Conservation (phyloP, 2,797 vertebrate genomes). For the Melanotaenia maccullochi region DNA sequence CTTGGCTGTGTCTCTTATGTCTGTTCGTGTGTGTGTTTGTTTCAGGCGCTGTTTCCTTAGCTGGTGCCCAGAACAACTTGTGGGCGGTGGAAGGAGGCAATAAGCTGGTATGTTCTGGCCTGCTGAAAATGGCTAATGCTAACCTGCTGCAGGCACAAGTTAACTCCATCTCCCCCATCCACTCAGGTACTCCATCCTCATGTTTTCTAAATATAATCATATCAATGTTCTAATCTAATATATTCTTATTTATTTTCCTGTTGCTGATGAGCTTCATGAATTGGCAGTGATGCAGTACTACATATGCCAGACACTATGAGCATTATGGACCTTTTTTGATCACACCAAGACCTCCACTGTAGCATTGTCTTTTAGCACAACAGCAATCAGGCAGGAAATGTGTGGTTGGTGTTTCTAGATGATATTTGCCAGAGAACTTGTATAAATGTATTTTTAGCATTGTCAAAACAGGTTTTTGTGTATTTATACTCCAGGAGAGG, state of each 20-base stretch:
- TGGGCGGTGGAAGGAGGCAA: constrained; percentile 99
- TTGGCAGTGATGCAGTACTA: neutral
- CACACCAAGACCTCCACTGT: no score
- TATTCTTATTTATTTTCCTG: neutral
- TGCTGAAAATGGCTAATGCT: constrained; percentile 92
- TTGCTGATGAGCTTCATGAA: neutral
- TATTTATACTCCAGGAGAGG: constrained; percentile 81
- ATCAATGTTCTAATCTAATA: neutral
- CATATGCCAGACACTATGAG: neutral
- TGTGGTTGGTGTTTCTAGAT: neutral
- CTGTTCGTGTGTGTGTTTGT: constrained; percentile 39
- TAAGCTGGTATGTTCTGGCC: constrained; percentile 92
- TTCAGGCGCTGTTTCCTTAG: constrained; percentile 94
- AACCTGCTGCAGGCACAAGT: constrained; percentile 89
- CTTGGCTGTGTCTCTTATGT: constrained; percentile 47
- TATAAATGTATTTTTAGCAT: neutral
- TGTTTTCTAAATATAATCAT: neutral
- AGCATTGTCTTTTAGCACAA: neutral
- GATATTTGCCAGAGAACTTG: neutral
- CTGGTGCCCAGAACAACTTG: constrained; percentile 92
- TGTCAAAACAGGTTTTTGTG: neutral
- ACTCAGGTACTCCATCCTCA: constrained; percentile 78
- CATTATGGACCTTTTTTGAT: neutral
- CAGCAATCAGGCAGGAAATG: neutral
- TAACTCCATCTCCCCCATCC: constrained; percentile 84